phyloP scores from a whole-genome alignment of 1,140 invertebrate genomes.

The Spodoptera frugiperda region DNA sequence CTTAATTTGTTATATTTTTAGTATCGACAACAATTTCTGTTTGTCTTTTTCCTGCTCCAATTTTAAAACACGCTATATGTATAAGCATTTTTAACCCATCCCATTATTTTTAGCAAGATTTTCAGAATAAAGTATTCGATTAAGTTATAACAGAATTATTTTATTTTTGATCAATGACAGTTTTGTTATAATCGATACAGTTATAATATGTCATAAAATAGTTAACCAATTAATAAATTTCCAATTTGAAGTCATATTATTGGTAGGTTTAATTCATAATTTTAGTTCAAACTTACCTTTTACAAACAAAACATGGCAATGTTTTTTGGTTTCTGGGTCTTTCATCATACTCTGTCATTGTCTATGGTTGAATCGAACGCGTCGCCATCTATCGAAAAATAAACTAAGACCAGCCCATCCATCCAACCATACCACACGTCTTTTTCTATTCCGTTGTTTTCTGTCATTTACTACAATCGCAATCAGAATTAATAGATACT shows the following conservation, averaged over 20 bases:
- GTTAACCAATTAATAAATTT: background rate
- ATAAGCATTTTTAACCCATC: no score
- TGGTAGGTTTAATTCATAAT: background rate
- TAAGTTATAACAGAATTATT: no score
- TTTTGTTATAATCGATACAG: no score
- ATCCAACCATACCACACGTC: conserved; percentile 76
- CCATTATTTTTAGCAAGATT: no score
- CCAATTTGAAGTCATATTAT: background rate
- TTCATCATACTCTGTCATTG: conserved; percentile 56
- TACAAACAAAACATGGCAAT: conserved; percentile 24
- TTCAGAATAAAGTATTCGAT: no score
- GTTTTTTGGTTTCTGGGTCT: conserved; percentile 60
- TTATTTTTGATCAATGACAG: no score
- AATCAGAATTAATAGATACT: conserved; percentile 62
- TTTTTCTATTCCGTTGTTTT: conserved; percentile 81
- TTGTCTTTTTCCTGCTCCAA: no score
- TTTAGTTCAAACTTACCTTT: background rate
- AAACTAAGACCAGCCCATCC: conserved; percentile 68
- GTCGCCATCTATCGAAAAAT: conserved; percentile 71
- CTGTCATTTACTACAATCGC: conserved; percentile 77
- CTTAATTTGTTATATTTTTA: background rate
- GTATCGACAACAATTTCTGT: background rate
- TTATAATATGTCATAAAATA: background rate
- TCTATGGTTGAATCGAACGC: conserved; percentile 63
- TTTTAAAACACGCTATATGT: no score